Evolutionary conservation across 2,797 vertebrate species (phyloP).

Genomic region (Liasis olivaceus): DNA sequence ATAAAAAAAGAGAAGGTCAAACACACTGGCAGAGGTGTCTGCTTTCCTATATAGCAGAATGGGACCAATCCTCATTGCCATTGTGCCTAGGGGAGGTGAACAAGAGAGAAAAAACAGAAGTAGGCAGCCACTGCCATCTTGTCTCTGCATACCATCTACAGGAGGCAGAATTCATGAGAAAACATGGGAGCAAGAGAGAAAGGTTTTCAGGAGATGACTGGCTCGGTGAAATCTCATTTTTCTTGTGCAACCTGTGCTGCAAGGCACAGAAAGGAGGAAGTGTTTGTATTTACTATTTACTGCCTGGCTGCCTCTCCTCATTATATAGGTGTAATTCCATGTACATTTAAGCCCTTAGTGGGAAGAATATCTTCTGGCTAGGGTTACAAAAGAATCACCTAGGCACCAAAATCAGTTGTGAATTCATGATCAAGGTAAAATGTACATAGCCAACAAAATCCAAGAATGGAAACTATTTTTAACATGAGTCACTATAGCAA

Average conservation of each 20-base stretch:
- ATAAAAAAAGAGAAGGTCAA: not conserved
- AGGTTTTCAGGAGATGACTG: not conserved
- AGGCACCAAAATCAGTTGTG: not conserved
- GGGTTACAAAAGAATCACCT: not conserved
- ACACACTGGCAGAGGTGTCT: not conserved
- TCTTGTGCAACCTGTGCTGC: not conserved
- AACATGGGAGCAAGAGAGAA: not conserved
- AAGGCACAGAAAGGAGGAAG: not conserved
- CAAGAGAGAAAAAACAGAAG: not conserved
- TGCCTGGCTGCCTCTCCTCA: not conserved
- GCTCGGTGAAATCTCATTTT: not conserved
- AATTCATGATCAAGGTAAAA: not conserved
- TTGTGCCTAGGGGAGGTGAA: not conserved
- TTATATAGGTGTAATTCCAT: not conserved
- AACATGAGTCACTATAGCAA: not conserved
- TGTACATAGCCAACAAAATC: not conserved
- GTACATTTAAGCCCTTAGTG: no score
- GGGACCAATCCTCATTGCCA: not conserved
- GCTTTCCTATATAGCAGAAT: not conserved
- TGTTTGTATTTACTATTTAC: not conserved
- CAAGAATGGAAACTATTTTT: not conserved
- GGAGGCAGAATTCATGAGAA: not conserved
- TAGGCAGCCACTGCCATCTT: not conserved
- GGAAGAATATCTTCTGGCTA: not conserved
- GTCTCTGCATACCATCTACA: not conserved